Evolutionary conservation across 2,888 invertebrate species (phyloP), one percentile per base, ranked within the genome.

Genomic region (Stratiomys singularior): DNA sequence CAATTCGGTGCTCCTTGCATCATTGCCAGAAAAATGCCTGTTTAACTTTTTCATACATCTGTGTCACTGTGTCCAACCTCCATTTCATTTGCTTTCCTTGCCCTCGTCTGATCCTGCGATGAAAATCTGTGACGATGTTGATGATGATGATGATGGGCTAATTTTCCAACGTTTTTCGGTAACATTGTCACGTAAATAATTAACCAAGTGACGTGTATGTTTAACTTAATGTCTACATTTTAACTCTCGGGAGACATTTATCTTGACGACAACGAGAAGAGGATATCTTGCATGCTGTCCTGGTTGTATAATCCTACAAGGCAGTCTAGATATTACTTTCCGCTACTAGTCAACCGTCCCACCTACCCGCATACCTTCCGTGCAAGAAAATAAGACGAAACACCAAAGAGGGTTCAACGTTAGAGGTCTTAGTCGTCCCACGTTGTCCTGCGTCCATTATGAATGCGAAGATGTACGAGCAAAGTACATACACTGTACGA

Each of bases 101-200:
- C 60, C 21, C 23, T 21, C 37, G 21, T 7, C 21, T 52, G 37
- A 5, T 13, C 18, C 56, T 23, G 28, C 37, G 13, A 37, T 37
- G 37, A 37, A 21, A 18, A 67, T 69, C 72, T 1, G 30, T 15
- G 56, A 13, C 23, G n/a, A n/a, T n/a, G n/a, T n/a, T n/a, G n/a
- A n/a, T n/a, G n/a, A 37, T 37, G 37, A 37, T 37, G 37, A 9
- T 37, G 37, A 37, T 37, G 37, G 44, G 69, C 69, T 69, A 69
- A 69, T 69, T 69, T 69, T 21, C 47, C 47, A 69, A 44, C 30
- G 69, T 74, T 74, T 76, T 64, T 76, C 81, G 82, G 80, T 83
- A 84, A 84, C 84, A 84, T 86, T 85, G 87, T 86, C 86, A 86
- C 86, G 87, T 86, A 87, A 87, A 86, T 86, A 86, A 86, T 87